A percentile compares a stretch with the other conserved stretches of the same genome.
Conservation (phyloP, 2,797 vertebrate genomes). For the Ispidina lecontei region DNA sequence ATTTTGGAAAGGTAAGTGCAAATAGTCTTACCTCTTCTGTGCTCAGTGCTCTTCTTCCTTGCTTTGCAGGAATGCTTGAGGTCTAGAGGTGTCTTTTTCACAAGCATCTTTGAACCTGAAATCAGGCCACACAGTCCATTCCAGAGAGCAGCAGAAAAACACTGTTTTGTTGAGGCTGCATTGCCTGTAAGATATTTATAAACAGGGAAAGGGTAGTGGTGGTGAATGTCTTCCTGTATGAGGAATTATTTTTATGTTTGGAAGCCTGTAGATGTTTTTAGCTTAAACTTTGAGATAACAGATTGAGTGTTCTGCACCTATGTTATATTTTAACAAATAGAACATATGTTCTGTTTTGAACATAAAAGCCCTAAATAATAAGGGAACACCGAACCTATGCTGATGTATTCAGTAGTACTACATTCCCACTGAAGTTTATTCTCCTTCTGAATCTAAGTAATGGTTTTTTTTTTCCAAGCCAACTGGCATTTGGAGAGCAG, state of each 20-base stretch:
- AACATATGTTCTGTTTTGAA: neutral
- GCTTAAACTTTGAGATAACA: neutral
- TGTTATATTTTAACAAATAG: neutral
- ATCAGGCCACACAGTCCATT: neutral
- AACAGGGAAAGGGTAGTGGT: neutral
- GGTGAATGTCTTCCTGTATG: neutral
- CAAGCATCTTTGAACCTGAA: neutral
- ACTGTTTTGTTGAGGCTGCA: neutral
- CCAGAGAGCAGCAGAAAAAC: neutral
- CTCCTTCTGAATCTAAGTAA: neutral
- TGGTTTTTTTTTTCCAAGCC: neutral
- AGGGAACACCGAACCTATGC: neutral
- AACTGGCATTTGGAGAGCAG: neutral
- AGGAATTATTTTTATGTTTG: neutral
- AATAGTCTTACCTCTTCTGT: neutral
- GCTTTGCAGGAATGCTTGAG: neutral
- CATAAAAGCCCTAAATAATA: neutral
- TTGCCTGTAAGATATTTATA: neutral
- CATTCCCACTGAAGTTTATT: neutral
- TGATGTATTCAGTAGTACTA: neutral
- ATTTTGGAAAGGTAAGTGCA: slow-evolving; percentile 93
- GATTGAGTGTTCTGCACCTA: neutral
- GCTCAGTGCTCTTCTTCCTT: neutral
- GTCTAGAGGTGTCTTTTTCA: neutral
- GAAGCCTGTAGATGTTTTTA: neutral